phyloP scores from a whole-genome alignment of 2,888 invertebrate genomes.

The Zeuzera pyrina region DNA sequence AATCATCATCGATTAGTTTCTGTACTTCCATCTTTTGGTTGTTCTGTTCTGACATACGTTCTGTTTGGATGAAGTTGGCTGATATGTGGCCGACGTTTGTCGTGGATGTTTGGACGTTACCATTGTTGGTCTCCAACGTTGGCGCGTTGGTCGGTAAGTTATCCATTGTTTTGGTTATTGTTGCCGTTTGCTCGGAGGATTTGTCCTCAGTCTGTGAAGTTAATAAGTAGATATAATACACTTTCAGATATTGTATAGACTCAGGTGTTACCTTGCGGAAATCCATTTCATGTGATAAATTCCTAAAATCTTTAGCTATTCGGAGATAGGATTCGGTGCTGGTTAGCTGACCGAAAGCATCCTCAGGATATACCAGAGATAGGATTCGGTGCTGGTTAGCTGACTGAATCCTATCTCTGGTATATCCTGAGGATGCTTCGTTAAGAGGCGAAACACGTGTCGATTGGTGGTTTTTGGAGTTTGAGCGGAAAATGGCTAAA shows the following conservation, averaged over 20 bases:
- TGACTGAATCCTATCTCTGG: no score
- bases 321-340: no score
- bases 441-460: no score
- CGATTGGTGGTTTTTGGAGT: no score
- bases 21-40: conserved; percentile 25
- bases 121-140: conserved; percentile 37
- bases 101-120: conserved; percentile 25
- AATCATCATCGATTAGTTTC: conserved; percentile 43
- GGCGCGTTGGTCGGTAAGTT: conserved; percentile 18
- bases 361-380: no score
- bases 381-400: no score
- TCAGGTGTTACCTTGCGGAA: no score
- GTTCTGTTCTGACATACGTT: conserved; percentile 34
- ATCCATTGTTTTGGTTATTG: conserved; percentile 27
- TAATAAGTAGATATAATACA: neutral
- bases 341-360: no score
- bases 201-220: conserved; percentile 46
- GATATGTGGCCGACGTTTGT: conserved; percentile 40
- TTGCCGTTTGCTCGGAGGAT: conserved; percentile 31
- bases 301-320: no score
- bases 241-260: neutral
- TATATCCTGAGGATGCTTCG: no score
- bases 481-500: no score
- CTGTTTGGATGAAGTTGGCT: conserved; percentile 53
- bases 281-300: no score